Evolutionary conservation across 2,888 invertebrate species (phyloP).

Genomic region (Sphaeridia pumilis): DNA sequence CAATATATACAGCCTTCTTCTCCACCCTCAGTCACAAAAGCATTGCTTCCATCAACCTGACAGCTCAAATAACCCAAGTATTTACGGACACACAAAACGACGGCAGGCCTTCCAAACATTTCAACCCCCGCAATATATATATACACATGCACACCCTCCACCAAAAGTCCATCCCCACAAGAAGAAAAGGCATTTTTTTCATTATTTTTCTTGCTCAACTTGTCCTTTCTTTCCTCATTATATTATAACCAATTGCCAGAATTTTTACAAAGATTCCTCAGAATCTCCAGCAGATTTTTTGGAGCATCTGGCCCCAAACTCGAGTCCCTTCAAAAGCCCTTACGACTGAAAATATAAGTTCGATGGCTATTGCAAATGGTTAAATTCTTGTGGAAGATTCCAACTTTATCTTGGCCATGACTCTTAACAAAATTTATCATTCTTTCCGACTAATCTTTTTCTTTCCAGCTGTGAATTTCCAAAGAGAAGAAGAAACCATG

Average conservation of each 20-base stretch:
- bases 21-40: background rate
- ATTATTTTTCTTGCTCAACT: background rate
- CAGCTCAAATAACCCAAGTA: background rate
- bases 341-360: too few species aligned
- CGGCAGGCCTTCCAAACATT: background rate
- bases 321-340: too few species aligned
- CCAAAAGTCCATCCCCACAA: background rate
- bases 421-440: too few species aligned
- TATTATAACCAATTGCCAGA: background rate
- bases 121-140: slow-evolving; percentile 1
- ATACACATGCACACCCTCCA: background rate
- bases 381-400: too few species aligned
- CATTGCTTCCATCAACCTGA: background rate
- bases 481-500: too few species aligned
- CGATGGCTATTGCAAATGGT: too few species aligned
- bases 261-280: too few species aligned
- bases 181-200: background rate
- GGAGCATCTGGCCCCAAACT: too few species aligned
- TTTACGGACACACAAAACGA: slow-evolving; percentile 1
- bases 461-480: too few species aligned
- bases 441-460: too few species aligned
- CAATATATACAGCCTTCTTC: background rate
- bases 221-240: background rate
- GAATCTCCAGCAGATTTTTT: too few species aligned
- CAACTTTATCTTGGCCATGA: too few species aligned